Conservation (phyloP, 2,113 vertebrate species). For the Ptyas mucosa region DNA sequence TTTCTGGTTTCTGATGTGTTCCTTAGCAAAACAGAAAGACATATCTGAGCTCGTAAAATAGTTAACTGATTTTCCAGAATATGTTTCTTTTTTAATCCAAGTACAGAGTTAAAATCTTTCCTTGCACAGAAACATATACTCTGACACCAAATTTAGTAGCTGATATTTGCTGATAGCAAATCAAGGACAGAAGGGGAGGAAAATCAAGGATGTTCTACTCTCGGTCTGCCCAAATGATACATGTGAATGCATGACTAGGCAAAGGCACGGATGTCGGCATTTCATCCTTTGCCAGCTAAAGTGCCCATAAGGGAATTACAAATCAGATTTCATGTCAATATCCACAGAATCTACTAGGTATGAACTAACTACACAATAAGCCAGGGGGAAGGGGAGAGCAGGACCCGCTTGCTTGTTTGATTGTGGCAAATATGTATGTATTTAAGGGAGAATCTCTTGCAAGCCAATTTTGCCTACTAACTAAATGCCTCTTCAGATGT, state of each 20-base stretch:
- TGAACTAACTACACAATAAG: background rate
- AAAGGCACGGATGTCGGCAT: slow-evolving; percentile 25
- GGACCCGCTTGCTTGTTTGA: background rate
- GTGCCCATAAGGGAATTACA: background rate
- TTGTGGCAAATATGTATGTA: background rate
- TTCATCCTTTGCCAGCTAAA: background rate
- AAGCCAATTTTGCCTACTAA: background rate
- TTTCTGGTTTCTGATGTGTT: slow-evolving; percentile 42
- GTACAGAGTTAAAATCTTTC: background rate
- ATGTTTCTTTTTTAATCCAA: slow-evolving; percentile 8
- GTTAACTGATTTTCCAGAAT: background rate
- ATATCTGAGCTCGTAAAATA: slow-evolving; percentile 15
- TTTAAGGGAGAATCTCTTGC: background rate
- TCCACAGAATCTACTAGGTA: background rate
- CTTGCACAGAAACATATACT: rapidly evolving
- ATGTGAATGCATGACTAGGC: background rate
- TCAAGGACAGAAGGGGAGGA: slow-evolving; percentile 38
- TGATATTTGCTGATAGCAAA: slow-evolving; percentile 44
- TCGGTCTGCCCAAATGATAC: slow-evolving; percentile 47
- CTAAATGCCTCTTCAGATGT: background rate
- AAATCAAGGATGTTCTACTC: slow-evolving; percentile 37
- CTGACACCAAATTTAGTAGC: background rate
- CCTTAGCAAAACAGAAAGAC: slow-evolving; percentile 27
- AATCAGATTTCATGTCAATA: background rate
- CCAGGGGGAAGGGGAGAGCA: too few species aligned